A percentile compares a stretch with the other conserved stretches of the same genome.
phyloP scores from a whole-genome alignment of 2,797 vertebrate genomes.

The Rousettus madagascariensis region DNA sequence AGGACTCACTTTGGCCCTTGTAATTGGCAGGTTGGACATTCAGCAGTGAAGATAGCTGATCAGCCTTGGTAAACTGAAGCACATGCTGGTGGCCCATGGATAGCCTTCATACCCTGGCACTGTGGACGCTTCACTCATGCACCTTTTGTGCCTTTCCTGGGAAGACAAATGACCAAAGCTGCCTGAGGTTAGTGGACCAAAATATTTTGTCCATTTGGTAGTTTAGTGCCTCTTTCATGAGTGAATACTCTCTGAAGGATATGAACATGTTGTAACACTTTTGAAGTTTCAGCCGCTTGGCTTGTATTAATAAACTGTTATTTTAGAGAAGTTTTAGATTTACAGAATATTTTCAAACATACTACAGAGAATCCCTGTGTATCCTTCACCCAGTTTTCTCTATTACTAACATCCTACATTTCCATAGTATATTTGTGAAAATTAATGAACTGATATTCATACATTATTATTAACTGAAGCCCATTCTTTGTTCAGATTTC shows the following conservation, averaged over 20 bases:
- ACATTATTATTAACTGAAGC: neutral
- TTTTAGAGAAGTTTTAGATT: neutral
- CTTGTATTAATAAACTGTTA: neutral
- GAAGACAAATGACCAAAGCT: neutral
- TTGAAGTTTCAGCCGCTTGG: neutral
- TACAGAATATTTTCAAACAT: neutral
- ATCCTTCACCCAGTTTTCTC: neutral
- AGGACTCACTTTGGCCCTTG: neutral
- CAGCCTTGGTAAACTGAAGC: neutral
- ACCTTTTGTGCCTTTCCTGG: neutral
- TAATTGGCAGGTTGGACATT: neutral
- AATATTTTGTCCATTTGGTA: neutral
- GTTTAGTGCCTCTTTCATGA: neutral
- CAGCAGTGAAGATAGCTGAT: neutral
- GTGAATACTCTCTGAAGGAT: neutral
- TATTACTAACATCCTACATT: neutral
- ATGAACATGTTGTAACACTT: neutral
- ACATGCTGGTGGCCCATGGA: neutral
- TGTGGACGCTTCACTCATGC: neutral
- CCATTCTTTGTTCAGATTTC: neutral
- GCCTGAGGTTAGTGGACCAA: neutral
- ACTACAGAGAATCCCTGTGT: neutral
- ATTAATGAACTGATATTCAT: neutral
- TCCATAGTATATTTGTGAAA: neutral
- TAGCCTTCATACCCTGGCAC: too few relatives aligned